Conservation (phyloP, 2,113 vertebrate species). For the Panthera tigris region DNA sequence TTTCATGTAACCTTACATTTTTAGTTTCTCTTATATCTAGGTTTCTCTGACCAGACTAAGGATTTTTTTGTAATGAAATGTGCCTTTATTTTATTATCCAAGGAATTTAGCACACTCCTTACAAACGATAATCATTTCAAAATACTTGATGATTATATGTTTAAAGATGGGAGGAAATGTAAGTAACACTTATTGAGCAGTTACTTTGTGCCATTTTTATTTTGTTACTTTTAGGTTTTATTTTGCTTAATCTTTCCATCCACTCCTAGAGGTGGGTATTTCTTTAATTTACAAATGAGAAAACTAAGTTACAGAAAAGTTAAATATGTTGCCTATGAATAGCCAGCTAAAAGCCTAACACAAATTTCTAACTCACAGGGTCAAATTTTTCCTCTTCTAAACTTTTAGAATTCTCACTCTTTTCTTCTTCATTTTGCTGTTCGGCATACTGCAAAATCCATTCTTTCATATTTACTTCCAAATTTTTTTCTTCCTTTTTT, state of each 20-base stretch:
- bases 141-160: neutral
- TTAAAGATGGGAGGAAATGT: neutral
- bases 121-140: neutral
- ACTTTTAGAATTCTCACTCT: constrained; percentile 81
- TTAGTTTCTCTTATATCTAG: neutral
- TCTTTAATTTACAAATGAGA: constrained; percentile 8
- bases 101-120: constrained; percentile 12
- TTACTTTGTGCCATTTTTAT: neutral
- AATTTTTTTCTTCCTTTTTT: constrained; percentile 79
- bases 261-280: neutral
- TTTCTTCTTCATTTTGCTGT: constrained; percentile 91
- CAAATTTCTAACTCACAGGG: constrained; percentile 88
- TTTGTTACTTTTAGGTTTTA: neutral
- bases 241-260: constrained; percentile 9
- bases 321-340: neutral
- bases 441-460: constrained; percentile 96
- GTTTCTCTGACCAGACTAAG: neutral
- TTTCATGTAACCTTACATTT: neutral
- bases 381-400: constrained; percentile 92
- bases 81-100: neutral
- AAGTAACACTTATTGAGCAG: neutral
- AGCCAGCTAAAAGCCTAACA: neutral
- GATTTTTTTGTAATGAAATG: neutral
- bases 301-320: neutral
- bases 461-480: constrained; percentile 91